Base-by-base conservation (phyloP, 2,888 invertebrate species). In the Phengaris arion region DNA sequence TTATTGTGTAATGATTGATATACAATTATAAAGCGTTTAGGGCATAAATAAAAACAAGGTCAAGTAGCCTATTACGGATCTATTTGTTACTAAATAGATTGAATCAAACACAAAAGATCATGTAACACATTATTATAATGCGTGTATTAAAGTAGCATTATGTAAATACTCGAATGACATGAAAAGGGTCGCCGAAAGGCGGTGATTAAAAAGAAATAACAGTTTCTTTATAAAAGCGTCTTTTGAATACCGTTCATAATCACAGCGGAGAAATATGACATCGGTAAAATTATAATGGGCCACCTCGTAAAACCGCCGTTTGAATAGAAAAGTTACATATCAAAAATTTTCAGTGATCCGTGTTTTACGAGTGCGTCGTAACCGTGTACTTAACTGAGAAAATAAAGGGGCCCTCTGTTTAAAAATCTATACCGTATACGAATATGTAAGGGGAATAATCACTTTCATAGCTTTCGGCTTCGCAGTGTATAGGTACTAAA, bases 301-400 rank as follows among this genome's bases (percentile, higher is more conserved):
- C 82, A 82, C 83, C 85, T 92, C 93, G 91, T 93, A 92, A 93
- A 92, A 83, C 83, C 84, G 81, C 82, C 89, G 92, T 93, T 93
- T 93, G 93, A 93, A 93, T 93, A 92, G 91, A 87, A 92, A 89
- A 89, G 92, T 93, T 89, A 93, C 93, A 92, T 93, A 93, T 93
- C 93, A 93, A 93, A 93, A 93, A 93, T 92, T 92, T 91, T 92
- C 93, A 92, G 87, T 92, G 92, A 93, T 92, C 93, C 93, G 92
- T 92, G 87, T 89, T 93, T 93, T 93, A 93, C 91, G 93, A 92
- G 90, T 85, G 85, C 83, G 89, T 92, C 93, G 91, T 93, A 93
- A 93, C 93, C 88, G 89, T 89, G 89, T 92, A 90, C 92, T 93
- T 91, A 92, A 88, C 87, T 85, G 85, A 83, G 86, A 87, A 89